phyloP scores from a whole-genome alignment of 2,888 invertebrate species.

The Seira sanloemensis region DNA sequence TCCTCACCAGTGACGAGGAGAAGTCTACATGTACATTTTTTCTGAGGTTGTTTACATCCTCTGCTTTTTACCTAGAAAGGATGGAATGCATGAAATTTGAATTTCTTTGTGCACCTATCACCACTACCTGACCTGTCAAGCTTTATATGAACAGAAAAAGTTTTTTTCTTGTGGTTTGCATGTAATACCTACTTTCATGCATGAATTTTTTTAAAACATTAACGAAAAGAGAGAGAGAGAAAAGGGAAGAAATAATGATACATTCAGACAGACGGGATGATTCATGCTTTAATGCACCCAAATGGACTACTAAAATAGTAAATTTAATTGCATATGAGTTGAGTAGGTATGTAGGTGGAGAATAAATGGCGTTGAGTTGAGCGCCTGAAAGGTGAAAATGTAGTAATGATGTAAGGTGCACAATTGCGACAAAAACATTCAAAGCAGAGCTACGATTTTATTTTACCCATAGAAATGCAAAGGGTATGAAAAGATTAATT shows the following conservation, averaged over 20 bases:
- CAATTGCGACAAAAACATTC: no score
- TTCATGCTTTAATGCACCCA: neutral
- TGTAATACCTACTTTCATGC: neutral
- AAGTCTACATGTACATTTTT: no score
- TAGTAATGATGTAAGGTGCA: no score
- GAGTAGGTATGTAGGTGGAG: neutral
- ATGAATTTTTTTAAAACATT: neutral
- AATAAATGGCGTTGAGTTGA: no score
- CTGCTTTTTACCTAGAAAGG: neutral
- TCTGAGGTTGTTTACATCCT: conserved; percentile 32
- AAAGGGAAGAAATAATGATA: conserved; percentile 10
- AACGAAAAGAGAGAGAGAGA: neutral
- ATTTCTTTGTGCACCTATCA: neutral
- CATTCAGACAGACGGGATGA: neutral
- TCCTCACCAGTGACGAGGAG: no score
- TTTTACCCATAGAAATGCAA: no score
- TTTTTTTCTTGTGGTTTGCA: no score
- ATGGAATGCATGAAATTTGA: neutral
- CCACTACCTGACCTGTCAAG: neutral
- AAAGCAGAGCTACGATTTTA: no score
- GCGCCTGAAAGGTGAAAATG: no score
- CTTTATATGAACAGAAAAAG: neutral
- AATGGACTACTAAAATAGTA: conserved; percentile 37
- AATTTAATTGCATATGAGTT: conserved; percentile 3
- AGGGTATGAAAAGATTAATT: no score